These are phyloP conservation scores for Cecropterus lyciades DNA, from an alignment of 1,140 invertebrate genomes.

Conservation along the genomic window DNA sequence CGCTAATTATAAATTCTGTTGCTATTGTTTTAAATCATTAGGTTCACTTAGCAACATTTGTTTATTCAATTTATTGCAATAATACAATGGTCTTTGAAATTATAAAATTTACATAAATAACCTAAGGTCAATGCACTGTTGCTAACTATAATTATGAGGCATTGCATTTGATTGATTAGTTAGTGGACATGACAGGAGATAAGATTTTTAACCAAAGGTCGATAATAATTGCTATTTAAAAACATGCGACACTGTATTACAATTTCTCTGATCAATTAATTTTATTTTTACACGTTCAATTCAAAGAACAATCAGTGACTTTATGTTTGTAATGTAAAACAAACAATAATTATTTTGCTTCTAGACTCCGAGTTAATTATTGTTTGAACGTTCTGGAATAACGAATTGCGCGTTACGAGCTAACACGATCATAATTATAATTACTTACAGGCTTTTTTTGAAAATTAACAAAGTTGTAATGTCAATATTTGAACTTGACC, in stretches of 20 bases:
- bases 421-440: too few relatives aligned
- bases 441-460: too few relatives aligned
- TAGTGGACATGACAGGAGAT: conserved; percentile 24
- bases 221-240: conserved; percentile 2
- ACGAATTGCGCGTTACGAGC: too few relatives aligned
- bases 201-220: conserved; percentile 25
- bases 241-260: conserved; percentile 5
- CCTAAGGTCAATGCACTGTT: conserved; percentile 18
- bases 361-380: too few relatives aligned
- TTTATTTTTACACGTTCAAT: too few relatives aligned
- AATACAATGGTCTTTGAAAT: conserved; percentile 22
- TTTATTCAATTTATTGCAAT: conserved; percentile 20
- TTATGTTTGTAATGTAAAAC: too few relatives aligned
- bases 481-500: too few relatives aligned
- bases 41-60: conserved; percentile 21
- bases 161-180: conserved; percentile 24
- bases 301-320: too few relatives aligned
- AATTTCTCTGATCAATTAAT: background rate
- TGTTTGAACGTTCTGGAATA: too few relatives aligned
- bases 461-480: too few relatives aligned
- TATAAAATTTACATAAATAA: conserved; percentile 10
- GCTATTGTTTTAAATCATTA: conserved; percentile 26
- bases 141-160: conserved; percentile 5
- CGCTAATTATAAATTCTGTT: conserved; percentile 18
- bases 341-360: too few relatives aligned